Conservation (phyloP, 2,797 vertebrate genomes). For the Echiichthys vipera region DNA sequence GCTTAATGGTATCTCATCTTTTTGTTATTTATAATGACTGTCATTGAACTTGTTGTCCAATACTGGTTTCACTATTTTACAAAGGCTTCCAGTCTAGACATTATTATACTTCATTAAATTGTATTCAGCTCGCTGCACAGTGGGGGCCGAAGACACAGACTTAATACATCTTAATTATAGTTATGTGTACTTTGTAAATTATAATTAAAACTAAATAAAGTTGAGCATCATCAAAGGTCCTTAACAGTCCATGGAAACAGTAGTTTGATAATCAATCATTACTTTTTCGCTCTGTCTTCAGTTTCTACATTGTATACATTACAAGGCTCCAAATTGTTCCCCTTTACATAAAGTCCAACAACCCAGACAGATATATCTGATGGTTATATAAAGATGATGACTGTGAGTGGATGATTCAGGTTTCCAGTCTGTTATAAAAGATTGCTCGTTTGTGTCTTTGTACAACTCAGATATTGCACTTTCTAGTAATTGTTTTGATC, state of each 20-base stretch:
- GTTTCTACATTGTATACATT: no score
- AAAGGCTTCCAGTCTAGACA: not conserved
- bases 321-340: conserved; percentile 2
- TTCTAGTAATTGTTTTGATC: conserved; percentile 26
- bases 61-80: not conserved
- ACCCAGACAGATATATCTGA: conserved; percentile 22
- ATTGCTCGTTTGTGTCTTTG: conserved; percentile 25
- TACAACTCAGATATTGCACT: conserved; percentile 10
- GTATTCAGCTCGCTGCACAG: not conserved
- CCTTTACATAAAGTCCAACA: not conserved
- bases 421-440: conserved; percentile 39
- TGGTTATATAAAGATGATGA: conserved; percentile 49
- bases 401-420: conserved; percentile 52
- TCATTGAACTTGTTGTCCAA: not conserved
- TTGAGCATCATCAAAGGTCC: not conserved
- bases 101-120: no score
- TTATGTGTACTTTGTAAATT: not conserved
- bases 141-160: not conserved
- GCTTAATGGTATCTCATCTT: not conserved
- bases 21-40: not conserved
- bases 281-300: no score
- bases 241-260: not conserved
- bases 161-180: not conserved
- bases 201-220: not conserved
- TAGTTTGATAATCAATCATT: not conserved